Conservation (phyloP, 2,888 invertebrate species). For the Drosophila pegasa region DNA sequence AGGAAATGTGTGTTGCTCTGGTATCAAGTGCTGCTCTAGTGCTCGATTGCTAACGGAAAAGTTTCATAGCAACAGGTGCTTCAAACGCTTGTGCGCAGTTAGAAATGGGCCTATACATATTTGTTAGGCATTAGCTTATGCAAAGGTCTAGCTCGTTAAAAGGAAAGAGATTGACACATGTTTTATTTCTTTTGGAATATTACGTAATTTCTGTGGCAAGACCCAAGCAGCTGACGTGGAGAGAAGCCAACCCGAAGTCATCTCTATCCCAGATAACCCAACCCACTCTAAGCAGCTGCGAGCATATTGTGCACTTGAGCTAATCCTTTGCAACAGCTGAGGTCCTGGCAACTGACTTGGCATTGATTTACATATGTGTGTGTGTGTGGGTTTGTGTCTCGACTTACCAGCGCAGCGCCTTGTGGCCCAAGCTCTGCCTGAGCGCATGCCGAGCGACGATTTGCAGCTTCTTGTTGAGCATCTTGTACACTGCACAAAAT, state of each 20-base stretch:
- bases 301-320: neutral
- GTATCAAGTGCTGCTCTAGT: neutral
- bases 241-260: neutral
- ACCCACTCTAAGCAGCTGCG: neutral
- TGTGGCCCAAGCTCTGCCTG: constrained; percentile 24
- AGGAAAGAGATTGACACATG: neutral
- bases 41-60: constrained; percentile 9
- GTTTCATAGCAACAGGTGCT: constrained; percentile 1
- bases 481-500: constrained; percentile 12
- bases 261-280: too few relatives aligned
- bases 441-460: constrained; percentile 38
- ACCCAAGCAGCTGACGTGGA: constrained; percentile 14
- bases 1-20: neutral
- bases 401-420: constrained; percentile 53
- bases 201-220: constrained; percentile 23
- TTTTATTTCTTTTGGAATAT: constrained; percentile 2
- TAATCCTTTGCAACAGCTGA: neutral
- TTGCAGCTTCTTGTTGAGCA: constrained; percentile 50
- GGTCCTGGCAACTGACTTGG: neutral
- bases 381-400: constrained; percentile 4
- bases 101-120: neutral
- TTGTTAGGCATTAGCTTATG: neutral
- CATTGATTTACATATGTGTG: neutral
- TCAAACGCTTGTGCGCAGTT: constrained; percentile 1
- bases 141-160: neutral